Evolutionary conservation across 2,888 invertebrate species (phyloP), one percentile per base, ranked within the genome.

Genomic region (Aphidius colemani): DNA sequence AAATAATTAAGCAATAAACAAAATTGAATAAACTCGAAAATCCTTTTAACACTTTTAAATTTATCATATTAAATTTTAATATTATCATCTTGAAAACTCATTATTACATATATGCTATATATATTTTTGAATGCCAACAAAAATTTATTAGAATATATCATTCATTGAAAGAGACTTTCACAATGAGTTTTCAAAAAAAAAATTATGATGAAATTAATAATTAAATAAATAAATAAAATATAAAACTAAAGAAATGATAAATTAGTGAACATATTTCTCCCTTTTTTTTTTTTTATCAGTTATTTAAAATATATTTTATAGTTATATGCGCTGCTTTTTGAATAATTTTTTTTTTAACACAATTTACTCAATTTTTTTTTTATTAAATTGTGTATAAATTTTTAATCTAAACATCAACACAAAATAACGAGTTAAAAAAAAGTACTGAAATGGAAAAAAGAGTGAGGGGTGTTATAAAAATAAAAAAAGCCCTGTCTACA

Each of bases 401-500:
- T 49, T 11, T 49, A 49, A 10, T 8, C 7, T 11, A 11, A n/a
- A 49, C n/a, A 11, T 49, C n/a, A 46, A 46, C 30, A 50, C 18
- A 8, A 11, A 50, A 13, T 50, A 18, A 13, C 7, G 6, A 50
- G 9, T 50, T 55, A 18, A 10, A 48, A 61, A 10, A 55, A 18
- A 18, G 53, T 53, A 43, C 18, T 30, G 11, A 13, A 53, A 44
- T 40, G 46, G 11, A 18, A 10, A 51, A 7, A 44, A 55, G 30
- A 65, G 55, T 13, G 61, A 67, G 51, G 53, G 30, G 50, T 50
- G 59, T 60, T 59, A 63, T 49, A 41, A 49, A 53, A 59, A 53
- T 44, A 48, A 70, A 70, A 74, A 74, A 70, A 73, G 70, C 70
- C 67, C 72, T 72, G 77, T 75, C 75, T 73, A 76, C 76, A 73